Base-by-base conservation (phyloP, 2,113 vertebrate genomes). In the Etia nguti region DNA sequence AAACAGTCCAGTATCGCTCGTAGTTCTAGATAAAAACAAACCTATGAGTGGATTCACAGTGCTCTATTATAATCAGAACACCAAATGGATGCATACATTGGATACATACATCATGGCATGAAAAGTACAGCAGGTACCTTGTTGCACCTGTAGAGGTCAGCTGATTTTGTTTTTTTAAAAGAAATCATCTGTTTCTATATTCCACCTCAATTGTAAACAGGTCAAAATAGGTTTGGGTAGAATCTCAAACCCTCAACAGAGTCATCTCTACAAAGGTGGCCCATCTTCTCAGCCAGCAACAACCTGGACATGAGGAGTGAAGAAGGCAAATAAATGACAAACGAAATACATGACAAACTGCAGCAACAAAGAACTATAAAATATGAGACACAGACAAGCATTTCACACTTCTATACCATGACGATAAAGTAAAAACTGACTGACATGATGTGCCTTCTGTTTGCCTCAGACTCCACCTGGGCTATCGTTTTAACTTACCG, bases 211-310 rank as follows among this genome's bases (percentile, higher is more conserved):
- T 11, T 52, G 31, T 38, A 43, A 86, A 94, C 94, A 93, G 26
- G 94, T 98, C 94, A 98, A 95, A 99, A 99, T 68, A 97, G 93
- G 95, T 99, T 99, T 43, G 98, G 97, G 93, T 99, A 99, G 96
- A 99, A 99, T 83, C 98, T 96, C 92, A 99, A 95, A 87, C 99
- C 98, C 97, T 99, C 98, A 38, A 99, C 99, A 2, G 98, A 99
- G 95, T 99, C 99, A 22, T 99, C 99, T 94, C 98, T 95, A 93
- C 99, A 99, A 91, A 99, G 96, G 86, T 98, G 98, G 20, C 98
- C 99, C 97, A 99, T 97, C 95, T 99, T 99, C 96, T 99, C 98
- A 70, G 98, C 98, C 87, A 99, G 97, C 62, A 99, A 95, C 90
- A 99, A 94, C 94, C 98, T 99, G 90, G 2, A 60, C 41, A 88